Conservation (phyloP, 2,113 vertebrate species). For the Tenrec ecaudatus region DNA sequence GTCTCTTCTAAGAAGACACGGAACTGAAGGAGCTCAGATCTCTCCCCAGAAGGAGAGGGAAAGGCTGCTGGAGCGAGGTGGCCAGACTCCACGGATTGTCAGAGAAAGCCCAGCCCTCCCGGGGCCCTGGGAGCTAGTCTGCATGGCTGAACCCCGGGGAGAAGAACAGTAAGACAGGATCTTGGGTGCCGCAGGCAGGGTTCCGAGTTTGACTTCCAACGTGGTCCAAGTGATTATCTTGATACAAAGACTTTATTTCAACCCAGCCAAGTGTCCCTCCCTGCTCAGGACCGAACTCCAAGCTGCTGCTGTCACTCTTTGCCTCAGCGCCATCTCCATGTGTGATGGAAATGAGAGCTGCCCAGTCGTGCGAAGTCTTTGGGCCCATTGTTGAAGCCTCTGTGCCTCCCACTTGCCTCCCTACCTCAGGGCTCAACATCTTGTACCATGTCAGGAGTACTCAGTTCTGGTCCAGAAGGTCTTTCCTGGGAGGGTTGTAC, state of each 20-base stretch:
- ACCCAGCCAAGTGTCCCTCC: not conserved
- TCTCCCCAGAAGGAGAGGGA: not conserved
- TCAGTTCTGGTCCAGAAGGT: no score
- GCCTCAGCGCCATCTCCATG: no score
- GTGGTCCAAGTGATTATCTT: not conserved
- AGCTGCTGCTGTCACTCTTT: not conserved
- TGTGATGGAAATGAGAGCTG: not conserved
- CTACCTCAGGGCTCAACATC: not conserved
- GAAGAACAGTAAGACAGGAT: not conserved
- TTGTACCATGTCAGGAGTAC: not conserved
- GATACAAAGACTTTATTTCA: not conserved
- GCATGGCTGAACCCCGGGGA: not conserved
- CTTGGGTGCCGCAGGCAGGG: not conserved
- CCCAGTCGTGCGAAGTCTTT: not conserved
- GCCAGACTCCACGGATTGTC: accelerated
- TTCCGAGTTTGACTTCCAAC: not conserved
- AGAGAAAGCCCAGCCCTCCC: not conserved
- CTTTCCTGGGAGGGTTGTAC: no score
- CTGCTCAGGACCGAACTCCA: not conserved
- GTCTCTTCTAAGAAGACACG: not conserved
- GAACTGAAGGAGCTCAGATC: not conserved
- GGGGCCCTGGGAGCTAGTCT: not conserved
- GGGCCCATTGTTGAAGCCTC: not conserved
- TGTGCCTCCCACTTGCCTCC: not conserved
- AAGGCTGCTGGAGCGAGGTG: not conserved